phyloP scores from a whole-genome alignment of 2,113 vertebrate species.

The Tichodroma muraria region DNA sequence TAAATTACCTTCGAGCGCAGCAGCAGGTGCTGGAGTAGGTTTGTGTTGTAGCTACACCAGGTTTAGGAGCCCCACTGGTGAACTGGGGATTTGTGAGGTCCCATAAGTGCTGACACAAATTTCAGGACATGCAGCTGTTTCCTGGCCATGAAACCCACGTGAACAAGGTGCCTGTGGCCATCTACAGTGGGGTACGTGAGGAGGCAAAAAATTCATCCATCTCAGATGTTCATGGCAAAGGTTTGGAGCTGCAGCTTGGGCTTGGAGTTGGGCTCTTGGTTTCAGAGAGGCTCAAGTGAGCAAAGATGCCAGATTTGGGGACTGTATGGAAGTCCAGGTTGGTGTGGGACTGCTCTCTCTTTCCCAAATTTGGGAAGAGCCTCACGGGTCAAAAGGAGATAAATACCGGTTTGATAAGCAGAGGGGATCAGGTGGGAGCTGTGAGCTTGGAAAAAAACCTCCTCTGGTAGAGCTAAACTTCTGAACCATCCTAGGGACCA shows the following conservation, averaged over 20 bases:
- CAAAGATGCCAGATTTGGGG: neutral
- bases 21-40: rapidly evolving
- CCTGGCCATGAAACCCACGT: rapidly evolving
- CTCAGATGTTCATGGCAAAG: neutral
- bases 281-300: neutral
- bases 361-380: neutral
- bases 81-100: neutral
- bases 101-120: rapidly evolving
- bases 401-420: neutral
- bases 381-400: rapidly evolving
- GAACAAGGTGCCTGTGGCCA: neutral
- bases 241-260: neutral
- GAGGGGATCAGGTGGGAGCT: neutral
- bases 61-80: neutral
- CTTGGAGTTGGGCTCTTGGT: neutral
- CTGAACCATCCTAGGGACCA: neutral
- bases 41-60: neutral
- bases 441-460: neutral
- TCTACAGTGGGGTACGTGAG: rapidly evolving
- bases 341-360: neutral
- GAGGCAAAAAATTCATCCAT: rapidly evolving
- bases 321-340: neutral
- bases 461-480: neutral
- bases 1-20: rapidly evolving
- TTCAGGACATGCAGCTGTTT: rapidly evolving